Base-by-base conservation (phyloP, 2,797 vertebrate species). In the Eidolon dupreanum region DNA sequence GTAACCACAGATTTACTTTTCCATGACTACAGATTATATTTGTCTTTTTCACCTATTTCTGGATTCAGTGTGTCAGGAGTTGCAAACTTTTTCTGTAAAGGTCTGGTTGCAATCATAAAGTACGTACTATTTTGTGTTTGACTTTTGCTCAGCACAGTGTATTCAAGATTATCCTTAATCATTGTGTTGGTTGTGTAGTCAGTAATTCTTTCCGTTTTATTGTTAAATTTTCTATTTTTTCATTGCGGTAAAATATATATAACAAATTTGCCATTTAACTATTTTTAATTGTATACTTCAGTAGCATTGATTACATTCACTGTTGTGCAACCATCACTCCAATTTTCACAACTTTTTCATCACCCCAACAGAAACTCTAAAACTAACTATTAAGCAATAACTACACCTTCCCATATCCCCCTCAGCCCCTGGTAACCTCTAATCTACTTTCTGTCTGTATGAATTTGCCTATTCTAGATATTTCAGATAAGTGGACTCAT, bases 321-420 rank as follows among this genome's bases (percentile, higher is more conserved):
- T 31, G 11, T 71, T 53, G 26, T 70, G 15, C 11, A 79, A 77
- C 49, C 17, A 78, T 79, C n/a, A 65, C 33, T 12, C 16, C 2
- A 41, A 31, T 93, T 85, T 85, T 59, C 31, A 66, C 89, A 96
- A 85, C 8, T 31, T 96, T 81, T 92, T 79, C 15, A 74, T 89
- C 70, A 66, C 28, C 46, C 17, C 3, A 31, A 88, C 33, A 92
- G 55, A 94, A 53, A 68, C 17, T 41, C 24, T 87, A 1, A 46
- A 28, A 65, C 41, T 22, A 20, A 65, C 41, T 22, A 20, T 84
- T 78, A 78, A 59, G 28, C 63, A 73, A 2, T 66, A 89, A 59
- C 46, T 88, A 9, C 41, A 41, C 43, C 63, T 46, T 74, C 6
- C 46, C 16, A 22, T 33, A 26, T 38, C 11, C 16, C 63, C 4